Conservation (phyloP, 2,797 vertebrate species). For the Diplodus sargus region DNA sequence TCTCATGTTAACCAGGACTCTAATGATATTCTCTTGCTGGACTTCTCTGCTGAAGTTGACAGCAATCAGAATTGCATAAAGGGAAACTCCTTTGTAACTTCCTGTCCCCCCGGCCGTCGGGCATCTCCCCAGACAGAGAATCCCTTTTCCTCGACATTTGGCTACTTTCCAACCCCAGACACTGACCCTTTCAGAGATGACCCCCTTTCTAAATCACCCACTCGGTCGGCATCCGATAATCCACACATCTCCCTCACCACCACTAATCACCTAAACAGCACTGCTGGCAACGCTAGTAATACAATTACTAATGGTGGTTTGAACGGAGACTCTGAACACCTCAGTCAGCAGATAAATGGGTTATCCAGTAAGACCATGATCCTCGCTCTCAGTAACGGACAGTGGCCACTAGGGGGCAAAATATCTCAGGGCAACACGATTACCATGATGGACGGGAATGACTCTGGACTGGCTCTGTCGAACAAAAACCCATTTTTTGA, state of each 20-base stretch:
- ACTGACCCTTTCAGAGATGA: slow-evolving; percentile 95
- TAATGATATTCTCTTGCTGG: slow-evolving; percentile 97
- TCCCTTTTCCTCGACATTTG: slow-evolving; percentile 88
- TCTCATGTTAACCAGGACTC: slow-evolving; percentile 91
- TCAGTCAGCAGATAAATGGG: slow-evolving; percentile 88
- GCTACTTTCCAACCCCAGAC: slow-evolving; percentile 92
- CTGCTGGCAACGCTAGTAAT: slow-evolving; percentile 67
- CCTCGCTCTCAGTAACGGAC: slow-evolving; percentile 85
- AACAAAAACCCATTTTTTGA: slow-evolving; percentile 87
- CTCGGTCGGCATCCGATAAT: slow-evolving; percentile 76
- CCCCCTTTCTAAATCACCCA: slow-evolving; percentile 85
- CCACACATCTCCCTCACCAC: slow-evolving; percentile 78
- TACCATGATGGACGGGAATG: slow-evolving; percentile 86
- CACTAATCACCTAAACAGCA: slow-evolving; percentile 78
- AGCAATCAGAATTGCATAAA: slow-evolving; percentile 94
- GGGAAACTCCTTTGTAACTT: slow-evolving; percentile 88
- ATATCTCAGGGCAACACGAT: slow-evolving; percentile 81
- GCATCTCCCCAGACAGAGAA: slow-evolving; percentile 86
- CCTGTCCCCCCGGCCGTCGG: slow-evolving; percentile 83
- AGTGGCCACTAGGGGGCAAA: slow-evolving; percentile 88
- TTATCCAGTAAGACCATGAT: slow-evolving; percentile 90
- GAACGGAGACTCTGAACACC: slow-evolving; percentile 84
- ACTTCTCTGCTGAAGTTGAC: slow-evolving; percentile 95
- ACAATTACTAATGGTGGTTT: slow-evolving; percentile 78
- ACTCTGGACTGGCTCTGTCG: slow-evolving; percentile 74